Conservation (phyloP, 2,888 invertebrate species). For the Unio pictorum region DNA sequence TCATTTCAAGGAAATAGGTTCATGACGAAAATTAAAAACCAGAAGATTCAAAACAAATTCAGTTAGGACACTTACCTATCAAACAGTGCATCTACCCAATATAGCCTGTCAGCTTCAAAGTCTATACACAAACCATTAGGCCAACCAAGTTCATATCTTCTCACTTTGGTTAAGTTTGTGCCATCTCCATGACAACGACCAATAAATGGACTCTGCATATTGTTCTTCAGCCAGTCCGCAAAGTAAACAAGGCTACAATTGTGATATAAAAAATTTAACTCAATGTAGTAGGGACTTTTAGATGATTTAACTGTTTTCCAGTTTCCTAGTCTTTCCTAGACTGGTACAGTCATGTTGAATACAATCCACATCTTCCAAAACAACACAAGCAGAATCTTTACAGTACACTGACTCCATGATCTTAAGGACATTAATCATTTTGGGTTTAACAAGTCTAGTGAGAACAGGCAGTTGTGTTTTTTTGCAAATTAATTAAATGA, state of each 20-base stretch:
- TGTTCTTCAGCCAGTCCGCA: slow-evolving; percentile 71
- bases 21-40: background rate
- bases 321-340: too few species aligned
- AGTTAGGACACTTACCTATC: slow-evolving; percentile 75
- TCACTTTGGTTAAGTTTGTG: slow-evolving; percentile 87
- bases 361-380: too few species aligned
- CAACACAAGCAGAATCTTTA: too few species aligned
- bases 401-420: too few species aligned
- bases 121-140: slow-evolving; percentile 97
- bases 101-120: slow-evolving; percentile 87
- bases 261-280: background rate
- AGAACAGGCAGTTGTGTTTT: too few species aligned
- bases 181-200: slow-evolving; percentile 94
- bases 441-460: too few species aligned
- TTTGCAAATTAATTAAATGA: too few species aligned
- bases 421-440: too few species aligned
- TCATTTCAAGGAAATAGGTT: too few species aligned
- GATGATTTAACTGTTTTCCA: too few species aligned
- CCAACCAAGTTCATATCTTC: slow-evolving; percentile 94
- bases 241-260: slow-evolving; percentile 62
- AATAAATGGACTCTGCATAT: slow-evolving; percentile 95
- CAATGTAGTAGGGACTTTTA: too few species aligned
- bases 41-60: background rate
- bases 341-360: too few species aligned
- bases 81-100: slow-evolving; percentile 97